Percentiles rank a stretch among this genome's conserved stretches.
These are phyloP conservation scores for Paedocypris sp. DNA, from an alignment of 2,113 vertebrate species.

Conservation along the genomic window DNA sequence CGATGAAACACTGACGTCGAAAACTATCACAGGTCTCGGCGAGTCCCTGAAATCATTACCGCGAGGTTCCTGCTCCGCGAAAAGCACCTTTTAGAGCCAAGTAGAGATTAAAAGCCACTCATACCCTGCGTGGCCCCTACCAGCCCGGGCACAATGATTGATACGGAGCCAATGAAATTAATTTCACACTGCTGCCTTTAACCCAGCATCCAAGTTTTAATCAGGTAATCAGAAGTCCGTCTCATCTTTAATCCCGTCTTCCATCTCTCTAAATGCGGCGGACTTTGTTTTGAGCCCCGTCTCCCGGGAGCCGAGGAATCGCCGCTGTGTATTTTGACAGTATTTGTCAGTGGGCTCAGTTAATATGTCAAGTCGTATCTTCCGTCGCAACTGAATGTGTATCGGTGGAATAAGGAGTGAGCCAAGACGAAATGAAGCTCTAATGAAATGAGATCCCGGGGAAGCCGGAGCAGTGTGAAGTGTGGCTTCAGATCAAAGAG, in stretches of 20 bases:
- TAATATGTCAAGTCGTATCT: conserved; percentile 42
- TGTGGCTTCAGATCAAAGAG: conserved; percentile 52
- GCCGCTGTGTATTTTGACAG: conserved; percentile 19
- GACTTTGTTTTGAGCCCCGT: conserved; percentile 21
- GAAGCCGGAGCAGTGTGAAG: conserved; percentile 43
- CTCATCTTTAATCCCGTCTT: conserved; percentile 36
- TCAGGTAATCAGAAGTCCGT: conserved; percentile 38
- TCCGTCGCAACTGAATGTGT: conserved; percentile 38
- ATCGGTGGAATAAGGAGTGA: conserved; percentile 41
- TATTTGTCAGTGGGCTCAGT: conserved; percentile 36
- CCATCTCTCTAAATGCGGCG: conserved; percentile 14
- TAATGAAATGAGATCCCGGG: conserved; percentile 52
- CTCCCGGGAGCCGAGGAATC: conserved; percentile 9
- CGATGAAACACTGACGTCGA: neutral
- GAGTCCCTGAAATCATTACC: conserved; percentile 36
- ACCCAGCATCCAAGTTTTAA: conserved; percentile 44
- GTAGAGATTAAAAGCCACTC: conserved; percentile 19
- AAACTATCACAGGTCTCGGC: conserved; percentile 41
- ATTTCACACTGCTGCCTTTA: conserved; percentile 26
- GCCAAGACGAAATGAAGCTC: conserved; percentile 50
- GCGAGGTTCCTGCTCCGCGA: conserved; percentile 6
- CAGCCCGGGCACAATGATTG: conserved; percentile 14
- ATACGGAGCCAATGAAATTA: conserved; percentile 38
- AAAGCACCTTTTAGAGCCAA: conserved; percentile 1
- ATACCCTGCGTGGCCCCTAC: neutral